Base-by-base conservation (phyloP, 2,797 vertebrate genomes). In the Phoxinus dragarum region DNA sequence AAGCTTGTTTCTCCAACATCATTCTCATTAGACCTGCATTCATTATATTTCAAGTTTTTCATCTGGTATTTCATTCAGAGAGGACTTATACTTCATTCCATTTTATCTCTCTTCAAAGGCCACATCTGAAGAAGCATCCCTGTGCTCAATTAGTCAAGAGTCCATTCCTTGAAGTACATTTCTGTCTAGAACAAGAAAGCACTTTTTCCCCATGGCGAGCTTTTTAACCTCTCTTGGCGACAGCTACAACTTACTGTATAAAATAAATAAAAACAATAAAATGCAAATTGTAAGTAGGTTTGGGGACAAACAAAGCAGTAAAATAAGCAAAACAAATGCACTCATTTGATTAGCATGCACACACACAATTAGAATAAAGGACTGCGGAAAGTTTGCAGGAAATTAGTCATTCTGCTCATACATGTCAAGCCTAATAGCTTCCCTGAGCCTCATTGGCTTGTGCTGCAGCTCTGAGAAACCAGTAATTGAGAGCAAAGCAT, bases 251-350 rank as follows among this genome's bases (percentile, higher is more conserved):
- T 40, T 42, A 38, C 23, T 19, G 23, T 86, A 36, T 47, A 3
- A 71, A 64, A 64, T 54, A 73, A 72, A 72, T 64, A 61, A 27
- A 34, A 12, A 59, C 23, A 78, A 36, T 42, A 80, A 88, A 67
- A 89, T 87, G 66, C 36, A 79, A 85, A 86, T 84, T 52, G 40
- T 72, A 80, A 79, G 67, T 66, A 73, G 84, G 80, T 73, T 47
- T 64, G 56, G 75, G 40, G 56, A 82, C 80, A 74, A 81, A 80
- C 84, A 85, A 84, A 80, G 36, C 31, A 72, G 81, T 87, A 85
- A 86, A 88, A 87, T 80, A 81, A 85, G 38, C 42, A 75, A 85
- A 90, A 83, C 74, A 86, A 83, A 89, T 79, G 79, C 75, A 81
- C 75, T 86, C 79, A 84, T 86, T 84, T 87, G 83, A 88, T 89